Evolutionary conservation across 2,113 vertebrate genomes (phyloP).

Genomic region (Promerops cafer): DNA sequence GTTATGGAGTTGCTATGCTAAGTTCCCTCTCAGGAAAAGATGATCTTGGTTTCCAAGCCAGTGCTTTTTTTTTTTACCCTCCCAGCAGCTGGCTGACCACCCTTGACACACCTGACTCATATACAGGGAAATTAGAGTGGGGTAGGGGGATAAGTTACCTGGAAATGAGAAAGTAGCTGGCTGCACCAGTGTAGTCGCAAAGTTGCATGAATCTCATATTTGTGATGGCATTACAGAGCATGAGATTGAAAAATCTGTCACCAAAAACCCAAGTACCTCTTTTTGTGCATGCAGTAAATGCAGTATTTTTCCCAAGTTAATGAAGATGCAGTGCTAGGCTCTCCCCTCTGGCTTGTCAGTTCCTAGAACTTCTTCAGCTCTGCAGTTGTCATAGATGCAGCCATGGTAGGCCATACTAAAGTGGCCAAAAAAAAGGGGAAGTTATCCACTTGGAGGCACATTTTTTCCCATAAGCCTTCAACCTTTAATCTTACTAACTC

Average conservation of each 20-base stretch:
- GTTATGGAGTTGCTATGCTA: not conserved
- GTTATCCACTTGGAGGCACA: not conserved
- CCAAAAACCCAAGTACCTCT: not conserved
- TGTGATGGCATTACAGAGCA: not conserved
- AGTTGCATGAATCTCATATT: not conserved
- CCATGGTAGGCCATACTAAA: not conserved
- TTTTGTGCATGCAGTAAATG: not conserved
- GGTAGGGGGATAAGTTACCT: too few relatives aligned
- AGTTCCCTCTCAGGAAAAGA: not conserved
- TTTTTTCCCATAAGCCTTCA: constrained; percentile 30
- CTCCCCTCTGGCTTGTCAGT: not conserved
- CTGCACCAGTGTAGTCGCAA: not conserved
- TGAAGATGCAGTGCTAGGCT: not conserved
- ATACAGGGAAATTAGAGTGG: not conserved
- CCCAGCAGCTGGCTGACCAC: not conserved
- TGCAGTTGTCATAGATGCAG: not conserved
- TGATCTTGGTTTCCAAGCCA: not conserved
- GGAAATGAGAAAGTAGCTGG: not conserved
- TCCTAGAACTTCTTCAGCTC: not conserved
- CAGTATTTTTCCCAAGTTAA: not conserved
- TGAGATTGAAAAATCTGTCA: not conserved
- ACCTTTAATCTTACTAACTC: constrained; percentile 22
- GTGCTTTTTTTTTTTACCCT: accelerated
- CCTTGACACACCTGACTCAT: not conserved
- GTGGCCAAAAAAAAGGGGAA: not conserved